A percentile compares a stretch with the other conserved stretches of the same genome.
phyloP scores from a whole-genome alignment of 2,888 invertebrate species.

The Pristionchus mayeri region DNA sequence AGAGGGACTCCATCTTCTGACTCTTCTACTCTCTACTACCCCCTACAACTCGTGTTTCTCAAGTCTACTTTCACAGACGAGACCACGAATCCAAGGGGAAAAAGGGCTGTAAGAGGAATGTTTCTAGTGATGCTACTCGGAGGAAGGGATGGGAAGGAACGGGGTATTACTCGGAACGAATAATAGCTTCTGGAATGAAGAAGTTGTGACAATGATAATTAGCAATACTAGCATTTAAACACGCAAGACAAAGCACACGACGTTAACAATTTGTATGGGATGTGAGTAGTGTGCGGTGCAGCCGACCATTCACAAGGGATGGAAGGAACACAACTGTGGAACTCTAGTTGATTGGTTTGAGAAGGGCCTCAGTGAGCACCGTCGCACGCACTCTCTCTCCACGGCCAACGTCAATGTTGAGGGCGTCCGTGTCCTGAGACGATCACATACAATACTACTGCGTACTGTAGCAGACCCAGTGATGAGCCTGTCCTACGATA shows the following conservation, averaged over 20 bases:
- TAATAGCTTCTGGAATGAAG: conserved; percentile 6
- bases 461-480: background rate
- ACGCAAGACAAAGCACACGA: conserved; percentile 2
- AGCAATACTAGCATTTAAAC: background rate
- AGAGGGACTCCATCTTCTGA: background rate
- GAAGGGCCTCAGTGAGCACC: conserved; percentile 60
- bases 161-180: conserved; percentile 13
- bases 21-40: background rate
- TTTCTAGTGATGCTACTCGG: background rate
- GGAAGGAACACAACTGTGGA: background rate
- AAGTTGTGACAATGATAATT: conserved; percentile 7
- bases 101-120: background rate
- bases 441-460: background rate
- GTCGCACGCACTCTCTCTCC: conserved; percentile 59
- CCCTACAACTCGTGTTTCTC: too few species aligned
- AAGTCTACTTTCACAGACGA: too few species aligned
- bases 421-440: conserved; percentile 50
- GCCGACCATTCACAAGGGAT: background rate
- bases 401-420: conserved; percentile 67
- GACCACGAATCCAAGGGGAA: background rate
- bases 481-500: background rate
- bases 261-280: background rate
- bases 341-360: conserved; percentile 60
- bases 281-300: background rate
- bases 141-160: background rate